Conservation (phyloP, 2,888 invertebrate genomes). For the Scelioninae gen. 1 region DNA sequence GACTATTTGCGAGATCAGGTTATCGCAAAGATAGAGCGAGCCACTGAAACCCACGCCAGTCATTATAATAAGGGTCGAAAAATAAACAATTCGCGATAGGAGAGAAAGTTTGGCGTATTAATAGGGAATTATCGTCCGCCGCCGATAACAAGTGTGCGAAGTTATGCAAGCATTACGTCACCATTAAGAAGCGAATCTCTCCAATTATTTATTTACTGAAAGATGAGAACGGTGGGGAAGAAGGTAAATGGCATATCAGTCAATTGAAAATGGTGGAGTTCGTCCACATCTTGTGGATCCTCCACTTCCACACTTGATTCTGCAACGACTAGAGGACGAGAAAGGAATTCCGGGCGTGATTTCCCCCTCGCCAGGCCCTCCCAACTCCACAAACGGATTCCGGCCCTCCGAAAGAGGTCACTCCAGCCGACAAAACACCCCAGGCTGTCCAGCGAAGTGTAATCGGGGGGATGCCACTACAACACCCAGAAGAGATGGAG, state of each 20-base stretch:
- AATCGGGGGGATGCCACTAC: too few species aligned
- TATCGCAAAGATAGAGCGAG: slow-evolving; percentile 29
- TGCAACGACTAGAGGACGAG: too few species aligned
- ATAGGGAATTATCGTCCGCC: slow-evolving; percentile 47
- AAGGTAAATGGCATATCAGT: slow-evolving; percentile 9
- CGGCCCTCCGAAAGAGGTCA: too few species aligned
- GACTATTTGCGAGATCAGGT: slow-evolving; percentile 20
- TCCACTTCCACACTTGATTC: too few species aligned
- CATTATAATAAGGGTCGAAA: slow-evolving; percentile 65
- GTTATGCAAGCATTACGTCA: background rate
- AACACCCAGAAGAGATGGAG: too few species aligned
- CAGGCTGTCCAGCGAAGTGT: too few species aligned
- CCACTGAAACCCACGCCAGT: slow-evolving; percentile 31
- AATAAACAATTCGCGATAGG: slow-evolving; percentile 50
- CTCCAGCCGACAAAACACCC: too few species aligned
- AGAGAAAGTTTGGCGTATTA: slow-evolving; percentile 39
- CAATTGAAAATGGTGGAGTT: background rate
- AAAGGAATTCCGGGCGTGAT: too few species aligned
- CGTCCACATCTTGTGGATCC: too few species aligned
- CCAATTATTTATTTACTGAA: background rate
- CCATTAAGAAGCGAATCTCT: slow-evolving; percentile 10
- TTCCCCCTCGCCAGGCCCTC: too few species aligned
- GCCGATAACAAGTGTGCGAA: slow-evolving; percentile 16
- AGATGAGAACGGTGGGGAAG: background rate
- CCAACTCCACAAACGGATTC: too few species aligned